Base-by-base conservation (phyloP, 1,140 invertebrate species). In the Drosophila melanica region DNA sequence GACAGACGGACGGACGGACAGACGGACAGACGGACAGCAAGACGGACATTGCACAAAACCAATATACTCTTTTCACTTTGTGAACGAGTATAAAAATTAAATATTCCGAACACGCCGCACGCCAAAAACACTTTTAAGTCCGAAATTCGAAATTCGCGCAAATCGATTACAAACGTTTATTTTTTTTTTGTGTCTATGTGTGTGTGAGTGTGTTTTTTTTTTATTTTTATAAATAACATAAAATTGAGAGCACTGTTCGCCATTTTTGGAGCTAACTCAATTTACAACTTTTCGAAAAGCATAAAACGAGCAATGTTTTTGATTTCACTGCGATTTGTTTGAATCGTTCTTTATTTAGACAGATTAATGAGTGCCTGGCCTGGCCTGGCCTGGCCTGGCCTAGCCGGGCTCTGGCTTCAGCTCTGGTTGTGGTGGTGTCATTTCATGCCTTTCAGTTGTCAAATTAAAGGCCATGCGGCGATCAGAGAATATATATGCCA, bases 371-470 rank as follows among this genome's bases (percentile, higher is more conserved):
- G 78, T 67, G 74, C 51, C 64, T 54, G 70, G 7, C 50, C n/a
- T 23, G 50, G 59, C 58, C 55, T 63, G 48, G 35, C 6, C 30
- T 33, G 30, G 30, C 4, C 30, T 33, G 18, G 18, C 18, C 18
- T 18, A 2, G 18, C 18, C 59, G 63, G 55, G 41, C 27, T 69
- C 64, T 74, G 62, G n/a, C n/a, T n/a, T n/a, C n/a, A n/a, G n/a
- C n/a, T n/a, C n/a, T n/a, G n/a, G n/a, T n/a, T n/a, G n/a, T n/a
- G n/a, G 65, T 51, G 50, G 30, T 86, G 75, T 81, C 82, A 75
- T 89, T 89, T 79, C 45, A 82, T 78, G 79, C 79, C 70, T 87
- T 75, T 89, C 82, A 87, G 76, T 82, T 87, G 84, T 89, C 82
- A 87, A 87, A 89, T 89, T 79, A 87, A 79, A 75, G 58, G 62